These are phyloP conservation scores for Sebastes baramenuke DNA, from an alignment of 2,797 vertebrate genomes.

Conservation along the genomic window DNA sequence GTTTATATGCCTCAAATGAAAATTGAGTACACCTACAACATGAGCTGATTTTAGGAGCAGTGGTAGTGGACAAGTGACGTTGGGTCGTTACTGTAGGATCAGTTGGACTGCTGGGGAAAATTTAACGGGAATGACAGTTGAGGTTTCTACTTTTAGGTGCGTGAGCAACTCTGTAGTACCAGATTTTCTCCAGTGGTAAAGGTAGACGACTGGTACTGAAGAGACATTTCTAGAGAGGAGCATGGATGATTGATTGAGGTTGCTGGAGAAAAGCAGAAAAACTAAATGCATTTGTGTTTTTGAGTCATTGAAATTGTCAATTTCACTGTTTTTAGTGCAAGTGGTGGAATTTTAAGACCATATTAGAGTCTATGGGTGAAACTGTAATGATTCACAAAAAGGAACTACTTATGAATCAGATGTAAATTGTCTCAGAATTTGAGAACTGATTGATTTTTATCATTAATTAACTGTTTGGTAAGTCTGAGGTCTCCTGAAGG, in stretches of 20 bases:
- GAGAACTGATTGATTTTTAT: neutral
- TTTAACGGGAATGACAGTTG: neutral
- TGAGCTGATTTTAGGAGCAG: neutral
- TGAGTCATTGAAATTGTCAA: neutral
- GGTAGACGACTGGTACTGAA: neutral
- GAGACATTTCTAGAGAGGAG: neutral
- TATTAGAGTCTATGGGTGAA: neutral
- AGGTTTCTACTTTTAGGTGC: rapidly evolving
- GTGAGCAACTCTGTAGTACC: neutral
- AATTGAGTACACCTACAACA: neutral
- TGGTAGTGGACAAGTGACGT: neutral
- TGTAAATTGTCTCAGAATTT: neutral
- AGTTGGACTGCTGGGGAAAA: neutral
- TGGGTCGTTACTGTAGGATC: neutral
- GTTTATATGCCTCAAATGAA: too few species aligned
- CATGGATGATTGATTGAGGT: neutral
- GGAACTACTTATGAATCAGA: neutral
- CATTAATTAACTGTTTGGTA: neutral
- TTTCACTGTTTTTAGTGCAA: neutral
- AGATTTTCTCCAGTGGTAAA: neutral
- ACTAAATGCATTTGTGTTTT: neutral
- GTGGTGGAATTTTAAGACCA: neutral
- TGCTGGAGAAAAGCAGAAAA: neutral
- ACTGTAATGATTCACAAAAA: rapidly evolving
- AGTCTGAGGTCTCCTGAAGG: neutral